Base-by-base conservation (phyloP, 1,140 invertebrate species). In the Zaprionus tsacasi region DNA sequence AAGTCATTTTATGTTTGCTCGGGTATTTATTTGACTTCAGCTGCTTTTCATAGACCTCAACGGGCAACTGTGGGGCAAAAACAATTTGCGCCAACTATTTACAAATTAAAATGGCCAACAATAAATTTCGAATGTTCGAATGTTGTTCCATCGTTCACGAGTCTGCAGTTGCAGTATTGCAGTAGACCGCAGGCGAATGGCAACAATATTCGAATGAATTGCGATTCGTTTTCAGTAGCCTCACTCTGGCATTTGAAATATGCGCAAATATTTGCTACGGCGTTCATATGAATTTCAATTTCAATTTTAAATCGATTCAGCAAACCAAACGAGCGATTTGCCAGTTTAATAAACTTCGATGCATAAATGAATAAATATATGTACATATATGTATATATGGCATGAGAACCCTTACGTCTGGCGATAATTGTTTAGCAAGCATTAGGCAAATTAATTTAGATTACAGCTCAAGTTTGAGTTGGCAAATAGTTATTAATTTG, bases 221-320 rank as follows among this genome's bases (percentile, higher is more conserved):
- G 38, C 38, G 21, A 60, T 45, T 60, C 21, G 63, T 63, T 45
- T 43, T 45, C 40, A n/a, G 2, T 21, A 21, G 21, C 21, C 40
- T 43, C 40, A n/a, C 40, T 52, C n/a, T 12, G 25, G 25, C 36
- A 43, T 65, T 65, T 25, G 52, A 71, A 60, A 60, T 43, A 73
- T 74, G 27, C n/a, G 48, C 54, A 74, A 79, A 79, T 79, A 79
- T 79, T 79, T 69, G 35, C 70, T 15, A 3, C 4, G 5, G 57
- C 36, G 27, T 79, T 68, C 67, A 11, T 48, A 79, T 79, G 73
- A 68, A 52, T 58, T 21, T 67, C 15, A 68, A 52, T 58, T 21
- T 67, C 21, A 74, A 79, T 79, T 69, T 50, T 25, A 74, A 69
- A 74, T 79, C n/a, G 25, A 79, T 60, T 43, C 59, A 69, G 59